phyloP scores from a whole-genome alignment of 2,888 invertebrate genomes.

The Harpagoxenus sublaevis region DNA sequence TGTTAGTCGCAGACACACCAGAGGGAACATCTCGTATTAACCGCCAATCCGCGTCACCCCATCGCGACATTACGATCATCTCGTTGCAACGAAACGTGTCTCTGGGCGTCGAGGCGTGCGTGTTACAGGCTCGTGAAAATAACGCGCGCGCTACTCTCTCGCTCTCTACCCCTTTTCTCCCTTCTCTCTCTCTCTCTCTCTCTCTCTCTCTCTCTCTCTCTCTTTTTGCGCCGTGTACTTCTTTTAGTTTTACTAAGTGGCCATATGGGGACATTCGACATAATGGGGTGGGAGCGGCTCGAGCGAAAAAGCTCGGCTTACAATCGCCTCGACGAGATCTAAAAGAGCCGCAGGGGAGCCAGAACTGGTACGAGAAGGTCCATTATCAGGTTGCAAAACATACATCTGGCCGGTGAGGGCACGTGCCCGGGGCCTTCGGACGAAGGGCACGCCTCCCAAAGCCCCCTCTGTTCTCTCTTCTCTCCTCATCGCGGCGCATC shows the following conservation, averaged over 20 bases:
- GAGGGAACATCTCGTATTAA: constrained; percentile 37
- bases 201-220: constrained; percentile 19
- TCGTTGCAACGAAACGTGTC: constrained; percentile 42
- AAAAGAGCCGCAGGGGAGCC: constrained; percentile 83
- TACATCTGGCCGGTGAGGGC: constrained; percentile 84
- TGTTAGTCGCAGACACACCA: constrained; percentile 16
- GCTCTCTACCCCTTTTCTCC: background rate
- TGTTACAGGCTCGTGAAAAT: constrained; percentile 44
- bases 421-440: constrained; percentile 81
- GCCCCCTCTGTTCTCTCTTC: constrained; percentile 62
- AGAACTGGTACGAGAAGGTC: constrained; percentile 81
- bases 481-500: constrained; percentile 47
- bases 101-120: constrained; percentile 39
- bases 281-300: constrained; percentile 77
- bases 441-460: constrained; percentile 79
- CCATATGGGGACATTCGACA: constrained; percentile 83
- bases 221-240: constrained; percentile 59
- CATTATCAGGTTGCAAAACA: constrained; percentile 86
- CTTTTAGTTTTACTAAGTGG: constrained; percentile 80
- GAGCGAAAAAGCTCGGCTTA: constrained; percentile 83
- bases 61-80: constrained; percentile 28
- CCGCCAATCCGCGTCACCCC: constrained; percentile 19
- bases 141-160: constrained; percentile 42
- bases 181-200: constrained; percentile 36
- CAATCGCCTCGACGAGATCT: constrained; percentile 83